A percentile compares a stretch with the other conserved stretches of the same genome.
Evolutionary conservation across 2,797 vertebrate species (phyloP).

Genomic region (Halcyon leucocephala): DNA sequence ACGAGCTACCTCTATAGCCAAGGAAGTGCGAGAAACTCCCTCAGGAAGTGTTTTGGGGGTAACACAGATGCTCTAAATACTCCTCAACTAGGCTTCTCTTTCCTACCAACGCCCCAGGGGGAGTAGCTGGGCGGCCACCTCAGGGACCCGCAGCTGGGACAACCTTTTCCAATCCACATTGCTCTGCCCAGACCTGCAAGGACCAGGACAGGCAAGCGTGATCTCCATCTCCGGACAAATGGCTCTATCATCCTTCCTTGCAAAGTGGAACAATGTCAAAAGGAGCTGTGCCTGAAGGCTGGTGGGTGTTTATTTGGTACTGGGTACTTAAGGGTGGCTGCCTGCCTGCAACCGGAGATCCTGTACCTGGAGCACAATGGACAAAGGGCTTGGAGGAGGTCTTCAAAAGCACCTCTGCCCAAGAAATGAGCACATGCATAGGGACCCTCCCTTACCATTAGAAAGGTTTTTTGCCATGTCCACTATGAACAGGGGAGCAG

Average conservation of each 20-base stretch:
- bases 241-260: not conserved
- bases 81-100: conserved; percentile 34
- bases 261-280: not conserved
- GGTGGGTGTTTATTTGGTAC: not conserved
- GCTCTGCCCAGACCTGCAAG: not conserved
- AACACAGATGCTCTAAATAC: conserved; percentile 54
- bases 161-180: conserved; percentile 42
- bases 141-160: not conserved
- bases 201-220: fast-evolving
- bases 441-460: not conserved
- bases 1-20: not conserved
- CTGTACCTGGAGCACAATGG: not conserved
- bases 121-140: not conserved
- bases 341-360: no score
- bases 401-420: not conserved
- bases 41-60: not conserved
- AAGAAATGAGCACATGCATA: not conserved
- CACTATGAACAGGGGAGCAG: not conserved
- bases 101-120: fast-evolving
- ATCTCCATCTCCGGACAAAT: not conserved
- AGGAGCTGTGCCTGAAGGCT: not conserved
- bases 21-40: not conserved
- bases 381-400: not conserved
- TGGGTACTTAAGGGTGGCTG: not conserved
- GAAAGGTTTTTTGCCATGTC: not conserved